phyloP scores from a whole-genome alignment of 2,113 vertebrate species.

The Anseranas semipalmata region DNA sequence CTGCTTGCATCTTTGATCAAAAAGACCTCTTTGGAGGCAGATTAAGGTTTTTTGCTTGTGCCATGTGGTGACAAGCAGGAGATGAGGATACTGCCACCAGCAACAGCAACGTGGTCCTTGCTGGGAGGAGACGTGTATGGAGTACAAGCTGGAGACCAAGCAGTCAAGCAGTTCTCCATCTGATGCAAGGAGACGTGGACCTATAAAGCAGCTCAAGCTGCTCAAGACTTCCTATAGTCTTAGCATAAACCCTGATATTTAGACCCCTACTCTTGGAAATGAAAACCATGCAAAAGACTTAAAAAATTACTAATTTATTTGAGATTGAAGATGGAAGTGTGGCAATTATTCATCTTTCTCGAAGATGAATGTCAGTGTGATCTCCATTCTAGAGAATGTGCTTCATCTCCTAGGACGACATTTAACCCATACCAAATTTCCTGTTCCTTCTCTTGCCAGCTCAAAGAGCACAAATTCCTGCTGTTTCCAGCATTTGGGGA shows the following conservation, averaged over 20 bases:
- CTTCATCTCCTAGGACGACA: neutral
- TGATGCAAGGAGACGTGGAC: neutral
- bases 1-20: neutral
- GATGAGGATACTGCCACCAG: neutral
- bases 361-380: neutral
- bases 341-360: neutral
- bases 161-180: neutral
- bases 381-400: neutral
- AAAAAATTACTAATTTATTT: neutral
- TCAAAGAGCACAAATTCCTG: neutral
- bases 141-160: fast-evolving
- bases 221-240: neutral
- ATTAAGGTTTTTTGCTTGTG: neutral
- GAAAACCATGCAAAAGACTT: neutral
- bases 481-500: neutral
- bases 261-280: neutral
- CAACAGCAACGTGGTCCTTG: neutral
- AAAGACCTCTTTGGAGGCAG: neutral
- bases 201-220: no score
- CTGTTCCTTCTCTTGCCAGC: neutral
- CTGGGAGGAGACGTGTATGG: neutral
- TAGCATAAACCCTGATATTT: fast-evolving
- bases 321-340: neutral
- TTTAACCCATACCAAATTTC: neutral
- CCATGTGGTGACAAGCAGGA: neutral